These are phyloP conservation scores for Colistium nudipinnis DNA, from an alignment of 2,113 vertebrate genomes.

Conservation along the genomic window DNA sequence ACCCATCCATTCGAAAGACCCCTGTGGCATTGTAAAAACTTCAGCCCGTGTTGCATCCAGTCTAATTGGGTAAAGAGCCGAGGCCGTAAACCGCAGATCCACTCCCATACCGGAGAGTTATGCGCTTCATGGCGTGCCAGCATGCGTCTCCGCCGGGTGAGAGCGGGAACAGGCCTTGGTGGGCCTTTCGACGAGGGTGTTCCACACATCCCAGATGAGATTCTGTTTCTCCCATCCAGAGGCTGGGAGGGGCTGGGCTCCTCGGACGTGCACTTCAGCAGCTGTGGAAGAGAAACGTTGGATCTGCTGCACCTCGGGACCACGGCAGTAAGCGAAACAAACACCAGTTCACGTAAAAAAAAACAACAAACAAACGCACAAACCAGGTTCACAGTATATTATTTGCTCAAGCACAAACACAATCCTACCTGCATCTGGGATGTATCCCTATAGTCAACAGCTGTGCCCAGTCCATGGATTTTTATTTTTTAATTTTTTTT, in stretches of 20 bases:
- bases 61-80: constrained; percentile 72
- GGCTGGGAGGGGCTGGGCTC: too few relatives aligned
- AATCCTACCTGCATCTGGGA: too few relatives aligned
- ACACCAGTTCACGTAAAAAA: constrained; percentile 13
- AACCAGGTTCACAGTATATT: too few relatives aligned
- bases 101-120: constrained; percentile 63
- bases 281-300: constrained; percentile 58
- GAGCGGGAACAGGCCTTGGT: constrained; percentile 66
- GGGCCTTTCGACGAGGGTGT: constrained; percentile 74
- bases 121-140: constrained; percentile 77
- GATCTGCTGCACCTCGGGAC: constrained; percentile 57
- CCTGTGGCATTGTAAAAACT: constrained; percentile 77
- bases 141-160: constrained; percentile 63
- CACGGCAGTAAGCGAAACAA: constrained; percentile 29
- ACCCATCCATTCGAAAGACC: constrained; percentile 62
- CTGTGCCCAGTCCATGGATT: too few relatives aligned
- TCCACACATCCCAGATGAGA: constrained; percentile 69
- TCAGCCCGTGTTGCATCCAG: constrained; percentile 59
- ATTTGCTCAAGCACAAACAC: too few relatives aligned
- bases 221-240: constrained; percentile 79
- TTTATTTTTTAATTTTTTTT: too few relatives aligned
- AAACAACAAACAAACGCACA: constrained; percentile 23
- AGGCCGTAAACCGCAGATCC: constrained; percentile 69
- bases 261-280: constrained; percentile 66
- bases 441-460: too few relatives aligned